Conservation (phyloP, 2,888 invertebrate species). For the Gari tellinella region DNA sequence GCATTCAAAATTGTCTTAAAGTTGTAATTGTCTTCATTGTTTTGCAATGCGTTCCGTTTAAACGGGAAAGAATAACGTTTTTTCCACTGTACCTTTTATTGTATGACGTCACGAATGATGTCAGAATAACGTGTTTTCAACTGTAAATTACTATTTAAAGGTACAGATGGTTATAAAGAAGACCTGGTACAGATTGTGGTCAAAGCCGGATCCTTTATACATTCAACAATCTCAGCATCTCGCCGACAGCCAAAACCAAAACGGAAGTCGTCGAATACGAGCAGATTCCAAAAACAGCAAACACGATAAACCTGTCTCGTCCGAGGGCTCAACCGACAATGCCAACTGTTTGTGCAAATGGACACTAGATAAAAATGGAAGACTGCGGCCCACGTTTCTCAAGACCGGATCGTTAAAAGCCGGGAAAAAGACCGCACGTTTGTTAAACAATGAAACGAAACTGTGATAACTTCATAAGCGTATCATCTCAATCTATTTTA, state of each 20-base stretch:
- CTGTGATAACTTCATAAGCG: not conserved
- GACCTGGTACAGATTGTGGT: slow-evolving; percentile 62
- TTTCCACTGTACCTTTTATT: too few relatives aligned
- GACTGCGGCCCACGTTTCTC: slow-evolving; percentile 38
- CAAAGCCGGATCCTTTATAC: slow-evolving; percentile 50
- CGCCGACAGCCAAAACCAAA: slow-evolving; percentile 26
- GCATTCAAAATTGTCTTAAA: too few relatives aligned
- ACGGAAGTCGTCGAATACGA: slow-evolving; percentile 27
- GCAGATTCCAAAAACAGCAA: not conserved
- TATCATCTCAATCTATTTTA: not conserved
- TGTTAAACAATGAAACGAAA: slow-evolving; percentile 15
- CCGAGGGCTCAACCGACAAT: slow-evolving; percentile 43
- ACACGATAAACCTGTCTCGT: slow-evolving; percentile 29
- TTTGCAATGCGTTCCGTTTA: too few relatives aligned
- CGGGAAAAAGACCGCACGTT: slow-evolving; percentile 8
- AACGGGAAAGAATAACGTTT: too few relatives aligned
- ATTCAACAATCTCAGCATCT: slow-evolving; percentile 50
- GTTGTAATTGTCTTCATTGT: too few relatives aligned
- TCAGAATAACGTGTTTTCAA: too few relatives aligned
- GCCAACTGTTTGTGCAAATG: slow-evolving; percentile 55
- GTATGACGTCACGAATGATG: too few relatives aligned
- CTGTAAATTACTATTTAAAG: too few relatives aligned
- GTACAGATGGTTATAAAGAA: slow-evolving; percentile 75
- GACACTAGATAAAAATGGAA: slow-evolving; percentile 57
- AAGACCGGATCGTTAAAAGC: slow-evolving; percentile 19